Evolutionary conservation across 64 coral and sea anemone species (phyloP).

Genomic region (Acropora yongei): DNA sequence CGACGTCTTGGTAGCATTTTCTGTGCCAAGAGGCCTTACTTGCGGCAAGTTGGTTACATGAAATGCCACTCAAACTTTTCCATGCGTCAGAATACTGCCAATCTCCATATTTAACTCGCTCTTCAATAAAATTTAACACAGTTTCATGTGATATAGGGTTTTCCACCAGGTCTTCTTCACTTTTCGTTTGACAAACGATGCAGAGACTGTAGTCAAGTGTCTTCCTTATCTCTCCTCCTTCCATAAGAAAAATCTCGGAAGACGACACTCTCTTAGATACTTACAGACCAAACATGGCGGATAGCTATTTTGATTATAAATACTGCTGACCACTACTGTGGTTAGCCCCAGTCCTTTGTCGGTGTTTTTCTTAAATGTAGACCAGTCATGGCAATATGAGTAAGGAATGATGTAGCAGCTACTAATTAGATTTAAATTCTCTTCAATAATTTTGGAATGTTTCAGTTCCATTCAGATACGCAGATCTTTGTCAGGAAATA

Average conservation of each 20-base stretch:
- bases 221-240: constrained; percentile 10
- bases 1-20: constrained; percentile 29
- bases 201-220: constrained; percentile 33
- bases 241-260: constrained; percentile 21
- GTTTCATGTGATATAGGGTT: constrained; percentile 42
- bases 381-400: constrained; percentile 28
- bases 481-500: not conserved
- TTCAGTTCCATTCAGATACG: constrained; percentile 26
- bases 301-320: constrained; percentile 38
- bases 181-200: constrained; percentile 40
- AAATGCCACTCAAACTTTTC: constrained; percentile 14
- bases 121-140: constrained; percentile 38
- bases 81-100: constrained; percentile 19
- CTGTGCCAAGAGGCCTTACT: constrained; percentile 24
- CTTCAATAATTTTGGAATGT: not conserved
- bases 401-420: constrained; percentile 19
- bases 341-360: constrained; percentile 9
- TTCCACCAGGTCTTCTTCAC: constrained; percentile 2
- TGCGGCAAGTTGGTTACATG: not conserved
- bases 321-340: constrained; percentile 19
- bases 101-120: constrained; percentile 45
- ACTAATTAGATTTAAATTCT: not conserved
- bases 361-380: constrained; percentile 25
- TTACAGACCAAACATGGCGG: constrained; percentile 41
- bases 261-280: not conserved